Evolutionary conservation across 1,140 invertebrate species (phyloP), one percentile per base, ranked within the genome.

Genomic region (Patella vulgata): DNA sequence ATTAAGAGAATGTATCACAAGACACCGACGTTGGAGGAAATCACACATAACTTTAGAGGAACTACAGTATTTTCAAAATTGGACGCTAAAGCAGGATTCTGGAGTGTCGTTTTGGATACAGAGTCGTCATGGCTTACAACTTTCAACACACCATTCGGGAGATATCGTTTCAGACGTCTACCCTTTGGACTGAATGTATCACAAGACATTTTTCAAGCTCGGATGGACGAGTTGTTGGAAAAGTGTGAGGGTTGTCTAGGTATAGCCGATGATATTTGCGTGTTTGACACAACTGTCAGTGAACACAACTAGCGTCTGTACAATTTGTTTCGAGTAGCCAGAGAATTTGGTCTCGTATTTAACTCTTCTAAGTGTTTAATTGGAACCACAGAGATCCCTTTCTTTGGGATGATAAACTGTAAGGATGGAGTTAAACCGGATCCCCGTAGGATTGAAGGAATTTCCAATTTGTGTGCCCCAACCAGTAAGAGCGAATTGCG

Each of bases 111-210:
- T 23, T 31, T 68, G 31, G 61, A 64, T 27, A 25, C 56, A 11
- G 23, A 46, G 3, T 70, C 63, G 70, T 68, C 40, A 63, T 77
- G 52, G 54, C 63, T 86, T 5, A 81, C 76, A 19, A 87, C 86
- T 28, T 87, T 88, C 69, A 80, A 83, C 30, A 78, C 75, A 0
- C 84, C 82, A 14, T 86, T 83, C 77, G 84, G 78, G n/a, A 55
- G 74, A 40, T 83, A 69, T 54, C 70, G 68, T 46, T 81, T 78
- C 66, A 48, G 69, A 23, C 68, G 82, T 39, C 56, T 85, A 30
- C 83, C 83, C 6, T 86, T 86, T 72, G 81, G 85, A 11, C 51
- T 84, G 25, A 63, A 47, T 50, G 58, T 46, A 27, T 58, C 63
- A 21, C 59, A 51, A 25, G 71, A 73, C 43, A 62, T 79, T 1